Base-by-base conservation (phyloP, 2,797 vertebrate genomes). In the Jordanella pulchra region DNA sequence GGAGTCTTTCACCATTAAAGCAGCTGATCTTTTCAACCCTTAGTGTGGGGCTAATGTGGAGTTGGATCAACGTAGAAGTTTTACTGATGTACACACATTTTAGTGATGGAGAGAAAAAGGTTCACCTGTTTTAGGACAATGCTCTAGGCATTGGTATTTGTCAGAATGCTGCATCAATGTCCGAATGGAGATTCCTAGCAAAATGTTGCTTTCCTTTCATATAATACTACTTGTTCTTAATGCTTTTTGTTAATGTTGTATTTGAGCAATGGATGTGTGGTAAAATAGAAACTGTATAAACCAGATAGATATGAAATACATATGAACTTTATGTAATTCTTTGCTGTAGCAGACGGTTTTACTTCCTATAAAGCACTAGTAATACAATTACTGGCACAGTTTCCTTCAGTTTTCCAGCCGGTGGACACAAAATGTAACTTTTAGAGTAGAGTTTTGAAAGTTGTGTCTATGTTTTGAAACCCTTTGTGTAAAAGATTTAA, bases 261-360 rank as follows among this genome's bases (percentile, higher is more conserved):
- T 12, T 35, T 60, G 42, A 54, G 53, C 30, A 10, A 11, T 71
- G 58, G 25, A 21, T 13, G 27, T 63, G n/a, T 13, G 21, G n/a
- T 50, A 35, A 76, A 42, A 61, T 18, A 27, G 12, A 60, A 74
- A 56, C 17, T 0, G 9, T 45, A 15, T 35, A 53, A 28, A 14
- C 28, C n/a, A 35, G 7, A 32, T 47, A 35, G 7, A 45, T 42
- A 9, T 58, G 39, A 7, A 25, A 4, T 7, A 10, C 12, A 12
- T 15, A 23, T 30, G 5, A 48, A 35, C n/a, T 54, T 63, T 0
- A 4, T 63, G 23, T 67, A 1, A 55, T 44, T 45, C 25, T 72
- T 12, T 23, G 14, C 51, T 27, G 35, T 14, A 32, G 67, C 13
- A 48, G 58, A 74, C 17, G 73, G 72, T 68, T 70, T 76, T 30